phyloP scores from a whole-genome alignment of 1,140 invertebrate genomes.

The Apis laboriosa region DNA sequence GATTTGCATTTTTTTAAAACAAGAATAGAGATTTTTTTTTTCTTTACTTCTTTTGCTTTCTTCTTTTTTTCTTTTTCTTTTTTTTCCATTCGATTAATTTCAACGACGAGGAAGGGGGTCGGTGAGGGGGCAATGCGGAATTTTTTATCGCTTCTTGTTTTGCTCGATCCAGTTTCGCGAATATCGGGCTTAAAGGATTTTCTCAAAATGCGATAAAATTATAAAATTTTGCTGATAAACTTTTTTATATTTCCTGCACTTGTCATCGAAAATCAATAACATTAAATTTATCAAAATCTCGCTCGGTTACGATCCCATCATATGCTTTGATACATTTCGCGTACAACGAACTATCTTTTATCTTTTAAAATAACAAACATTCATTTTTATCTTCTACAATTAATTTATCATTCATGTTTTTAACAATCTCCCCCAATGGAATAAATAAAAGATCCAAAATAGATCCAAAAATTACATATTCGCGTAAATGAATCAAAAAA shows the following conservation, averaged over 20 bases:
- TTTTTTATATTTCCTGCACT: too few relatives aligned
- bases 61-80: not conserved
- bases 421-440: too few relatives aligned
- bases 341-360: not conserved
- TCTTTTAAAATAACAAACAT: not conserved
- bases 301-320: not conserved
- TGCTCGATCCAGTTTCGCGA: not conserved
- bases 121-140: not conserved
- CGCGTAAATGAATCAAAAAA: too few relatives aligned
- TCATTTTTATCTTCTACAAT: too few relatives aligned
- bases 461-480: too few relatives aligned
- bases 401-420: too few relatives aligned
- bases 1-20: slow-evolving; percentile 7
- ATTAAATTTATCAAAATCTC: slow-evolving; percentile 12
- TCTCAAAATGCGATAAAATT: not conserved
- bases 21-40: not conserved
- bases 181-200: not conserved
- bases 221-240: not conserved
- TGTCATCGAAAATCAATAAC: not conserved
- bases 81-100: not conserved
- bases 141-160: not conserved
- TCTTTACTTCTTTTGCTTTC: not conserved
- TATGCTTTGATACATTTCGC: too few relatives aligned
- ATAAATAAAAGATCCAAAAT: too few relatives aligned
- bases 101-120: too few relatives aligned